These are phyloP conservation scores for Drosophila multiciliata DNA, from an alignment of 2,888 invertebrate species.

Conservation along the genomic window DNA sequence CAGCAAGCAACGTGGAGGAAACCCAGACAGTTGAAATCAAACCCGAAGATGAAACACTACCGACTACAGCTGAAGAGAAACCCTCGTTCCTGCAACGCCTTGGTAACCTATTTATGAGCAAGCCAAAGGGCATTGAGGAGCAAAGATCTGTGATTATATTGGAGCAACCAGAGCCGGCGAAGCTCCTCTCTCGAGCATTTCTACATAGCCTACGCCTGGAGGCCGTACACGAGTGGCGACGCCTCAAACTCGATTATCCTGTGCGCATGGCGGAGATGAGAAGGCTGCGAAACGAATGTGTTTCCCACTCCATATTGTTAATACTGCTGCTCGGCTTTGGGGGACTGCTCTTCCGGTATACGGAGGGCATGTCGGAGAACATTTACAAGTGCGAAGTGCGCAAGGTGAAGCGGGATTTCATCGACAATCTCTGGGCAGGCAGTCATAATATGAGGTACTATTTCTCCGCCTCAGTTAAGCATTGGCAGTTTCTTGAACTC, in stretches of 20 bases:
- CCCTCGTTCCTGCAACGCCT: conserved; percentile 32
- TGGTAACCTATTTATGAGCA: conserved; percentile 19
- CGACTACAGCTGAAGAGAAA: not conserved
- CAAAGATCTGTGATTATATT: not conserved
- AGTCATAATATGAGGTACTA: conserved; percentile 90
- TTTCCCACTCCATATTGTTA: conserved; percentile 89
- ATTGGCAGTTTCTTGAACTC: not conserved
- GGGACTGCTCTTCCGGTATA: conserved; percentile 91
- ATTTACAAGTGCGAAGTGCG: conserved; percentile 95
- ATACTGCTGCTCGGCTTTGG: conserved; percentile 91
- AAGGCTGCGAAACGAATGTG: conserved; percentile 88
- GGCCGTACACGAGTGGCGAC: conserved; percentile 86
- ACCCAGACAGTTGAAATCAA: not conserved
- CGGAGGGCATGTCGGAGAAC: conserved; percentile 94
- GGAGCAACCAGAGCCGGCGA: conserved; percentile 33
- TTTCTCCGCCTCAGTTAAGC: not conserved
- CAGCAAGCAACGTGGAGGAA: not conserved
- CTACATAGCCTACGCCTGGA: conserved; percentile 85
- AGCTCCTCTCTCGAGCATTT: conserved; percentile 76
- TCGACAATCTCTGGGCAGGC: conserved; percentile 92
- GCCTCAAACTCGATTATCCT: conserved; percentile 87
- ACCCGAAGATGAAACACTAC: not conserved
- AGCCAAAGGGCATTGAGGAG: not conserved
- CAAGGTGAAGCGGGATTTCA: conserved; percentile 93
- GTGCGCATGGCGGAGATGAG: conserved; percentile 87